These are phyloP conservation scores for Sylvietta virens DNA, from an alignment of 2,113 vertebrate species.

Conservation along the genomic window DNA sequence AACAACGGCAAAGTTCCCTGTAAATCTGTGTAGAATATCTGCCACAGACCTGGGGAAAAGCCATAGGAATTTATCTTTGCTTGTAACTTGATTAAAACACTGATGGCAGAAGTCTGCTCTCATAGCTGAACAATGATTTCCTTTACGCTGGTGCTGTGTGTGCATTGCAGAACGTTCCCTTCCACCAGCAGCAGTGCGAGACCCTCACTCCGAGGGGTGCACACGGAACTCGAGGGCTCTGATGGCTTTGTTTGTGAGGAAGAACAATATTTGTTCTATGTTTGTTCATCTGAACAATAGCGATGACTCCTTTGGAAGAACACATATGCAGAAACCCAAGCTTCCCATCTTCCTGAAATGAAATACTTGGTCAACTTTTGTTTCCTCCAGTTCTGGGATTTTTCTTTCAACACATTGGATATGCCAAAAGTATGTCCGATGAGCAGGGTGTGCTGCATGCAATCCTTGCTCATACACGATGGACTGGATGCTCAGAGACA, in stretches of 20 bases:
- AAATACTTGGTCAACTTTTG: not conserved
- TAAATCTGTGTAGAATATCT: not conserved
- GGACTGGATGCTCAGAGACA: not conserved
- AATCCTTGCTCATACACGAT: not conserved
- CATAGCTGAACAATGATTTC: not conserved
- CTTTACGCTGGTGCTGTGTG: not conserved
- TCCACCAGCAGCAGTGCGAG: not conserved
- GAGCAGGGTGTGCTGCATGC: not conserved
- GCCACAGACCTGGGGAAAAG: not conserved
- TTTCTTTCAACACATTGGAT: not conserved
- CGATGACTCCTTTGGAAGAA: not conserved
- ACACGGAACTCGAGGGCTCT: fast-evolving
- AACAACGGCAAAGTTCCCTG: not conserved
- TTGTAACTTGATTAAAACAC: not conserved
- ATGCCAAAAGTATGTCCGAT: not conserved
- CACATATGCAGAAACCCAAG: not conserved
- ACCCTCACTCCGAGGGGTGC: not conserved
- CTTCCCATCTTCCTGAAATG: not conserved
- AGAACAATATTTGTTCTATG: no score
- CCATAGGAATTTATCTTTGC: not conserved
- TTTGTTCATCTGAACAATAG: not conserved
- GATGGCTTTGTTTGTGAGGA: not conserved
- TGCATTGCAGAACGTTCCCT: not conserved
- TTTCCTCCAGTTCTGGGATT: not conserved
- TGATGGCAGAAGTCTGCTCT: not conserved